Evolutionary conservation across 2,888 invertebrate genomes (phyloP).

Genomic region (Rutpela maculata): DNA sequence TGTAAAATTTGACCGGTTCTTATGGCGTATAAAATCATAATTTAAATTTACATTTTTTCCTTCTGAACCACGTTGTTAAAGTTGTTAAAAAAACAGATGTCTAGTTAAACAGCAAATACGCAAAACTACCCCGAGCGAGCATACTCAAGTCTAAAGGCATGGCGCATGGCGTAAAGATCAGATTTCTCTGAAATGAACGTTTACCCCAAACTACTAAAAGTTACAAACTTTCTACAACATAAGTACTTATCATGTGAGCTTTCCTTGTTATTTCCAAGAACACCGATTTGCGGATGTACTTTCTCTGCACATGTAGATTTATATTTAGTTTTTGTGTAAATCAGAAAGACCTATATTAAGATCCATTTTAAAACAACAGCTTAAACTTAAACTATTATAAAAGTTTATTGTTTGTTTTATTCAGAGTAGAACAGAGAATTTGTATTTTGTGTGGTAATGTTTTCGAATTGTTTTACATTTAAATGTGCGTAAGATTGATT

Average conservation of each 20-base stretch:
- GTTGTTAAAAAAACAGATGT: not conserved
- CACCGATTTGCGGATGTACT: not conserved
- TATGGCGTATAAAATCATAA: too few species aligned
- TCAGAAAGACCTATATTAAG: not conserved
- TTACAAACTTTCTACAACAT: not conserved
- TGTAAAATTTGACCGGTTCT: too few species aligned
- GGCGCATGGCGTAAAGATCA: not conserved
- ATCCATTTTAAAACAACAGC: not conserved
- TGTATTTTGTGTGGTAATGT: not conserved
- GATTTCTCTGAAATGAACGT: not conserved
- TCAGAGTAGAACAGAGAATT: not conserved
- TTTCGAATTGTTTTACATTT: slow-evolving; percentile 24
- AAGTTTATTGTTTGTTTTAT: slow-evolving; percentile 19
- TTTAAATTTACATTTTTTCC: too few species aligned
- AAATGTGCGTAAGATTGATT: slow-evolving; percentile 24
- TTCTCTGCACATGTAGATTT: slow-evolving; percentile 1
- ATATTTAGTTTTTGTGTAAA: not conserved
- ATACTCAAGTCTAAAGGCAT: not conserved
- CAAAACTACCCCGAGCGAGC: not conserved
- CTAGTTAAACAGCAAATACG: not conserved
- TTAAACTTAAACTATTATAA: slow-evolving; percentile 5
- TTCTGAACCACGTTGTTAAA: not conserved
- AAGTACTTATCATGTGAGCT: not conserved
- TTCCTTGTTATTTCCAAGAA: not conserved
- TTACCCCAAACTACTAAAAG: not conserved